phyloP scores from a whole-genome alignment of 1,140 invertebrate genomes.

The Arion vulgaris region DNA sequence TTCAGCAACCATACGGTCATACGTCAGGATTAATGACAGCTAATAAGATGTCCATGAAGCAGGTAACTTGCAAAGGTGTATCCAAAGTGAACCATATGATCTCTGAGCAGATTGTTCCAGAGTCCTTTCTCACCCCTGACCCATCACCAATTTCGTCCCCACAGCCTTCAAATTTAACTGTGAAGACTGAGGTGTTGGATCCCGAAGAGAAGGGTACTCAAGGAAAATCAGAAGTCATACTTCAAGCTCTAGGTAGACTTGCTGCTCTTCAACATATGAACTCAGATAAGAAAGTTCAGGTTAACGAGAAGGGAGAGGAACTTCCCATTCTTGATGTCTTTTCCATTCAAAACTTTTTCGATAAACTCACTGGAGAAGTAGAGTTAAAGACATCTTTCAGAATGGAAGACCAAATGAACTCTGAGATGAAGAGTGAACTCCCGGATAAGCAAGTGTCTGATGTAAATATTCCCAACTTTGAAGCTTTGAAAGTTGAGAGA shows the following conservation, averaged over 20 bases:
- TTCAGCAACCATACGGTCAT: background rate
- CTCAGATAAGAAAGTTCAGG: background rate
- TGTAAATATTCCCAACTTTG: slow-evolving; percentile 29
- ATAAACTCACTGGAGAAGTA: slow-evolving; percentile 45
- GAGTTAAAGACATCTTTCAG: slow-evolving; percentile 26
- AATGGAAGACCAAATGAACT: slow-evolving; percentile 27
- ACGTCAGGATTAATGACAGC: background rate
- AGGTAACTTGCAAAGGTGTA: background rate
- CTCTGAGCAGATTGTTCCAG: slow-evolving; percentile 34
- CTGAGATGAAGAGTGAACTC: slow-evolving; percentile 40
- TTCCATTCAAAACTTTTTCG: slow-evolving; percentile 65
- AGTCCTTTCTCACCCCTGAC: slow-evolving; percentile 65
- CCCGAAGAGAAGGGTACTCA: slow-evolving; percentile 38
- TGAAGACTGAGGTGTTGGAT: slow-evolving; percentile 40
- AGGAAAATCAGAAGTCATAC: slow-evolving; percentile 35
- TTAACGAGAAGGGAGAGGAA: slow-evolving; percentile 46
- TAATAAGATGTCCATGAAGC: background rate
- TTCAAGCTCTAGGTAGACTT: slow-evolving; percentile 44
- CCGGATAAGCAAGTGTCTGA: slow-evolving; percentile 7
- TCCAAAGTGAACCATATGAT: background rate
- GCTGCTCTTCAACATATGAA: slow-evolving; percentile 46
- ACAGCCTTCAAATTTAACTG: slow-evolving; percentile 48
- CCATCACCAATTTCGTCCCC: slow-evolving; percentile 65
- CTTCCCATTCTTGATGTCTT: slow-evolving; percentile 62
- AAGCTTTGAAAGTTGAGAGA: slow-evolving; percentile 21